Conservation (phyloP, 2,113 vertebrate genomes). For the Tachysurus vachellii region DNA sequence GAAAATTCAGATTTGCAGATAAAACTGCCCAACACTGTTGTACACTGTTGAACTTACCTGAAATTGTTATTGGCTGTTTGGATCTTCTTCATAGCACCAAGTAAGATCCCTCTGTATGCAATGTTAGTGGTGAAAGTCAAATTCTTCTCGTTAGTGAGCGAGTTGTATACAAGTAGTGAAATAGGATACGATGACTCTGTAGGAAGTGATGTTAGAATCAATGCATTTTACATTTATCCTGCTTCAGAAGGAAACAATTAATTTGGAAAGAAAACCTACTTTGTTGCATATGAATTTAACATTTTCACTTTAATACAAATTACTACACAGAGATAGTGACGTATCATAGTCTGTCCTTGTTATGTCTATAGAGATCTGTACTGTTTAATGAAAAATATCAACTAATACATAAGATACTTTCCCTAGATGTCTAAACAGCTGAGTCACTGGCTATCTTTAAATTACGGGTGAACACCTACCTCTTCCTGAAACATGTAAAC, state of each 20-base stretch:
- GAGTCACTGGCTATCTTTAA: too few species aligned
- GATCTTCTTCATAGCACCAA: constrained; percentile 35
- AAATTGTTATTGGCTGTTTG: not conserved
- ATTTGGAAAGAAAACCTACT: too few species aligned
- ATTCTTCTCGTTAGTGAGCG: constrained; percentile 21
- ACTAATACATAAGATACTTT: not conserved
- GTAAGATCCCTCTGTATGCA: constrained; percentile 31
- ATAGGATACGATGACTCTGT: not conserved
- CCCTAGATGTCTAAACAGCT: not conserved
- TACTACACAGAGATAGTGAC: too few species aligned
- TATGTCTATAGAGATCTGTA: not conserved
- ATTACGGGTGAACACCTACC: too few species aligned
- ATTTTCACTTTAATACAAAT: too few species aligned
- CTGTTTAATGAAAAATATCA: too few species aligned
- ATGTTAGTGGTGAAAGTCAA: constrained; percentile 19
- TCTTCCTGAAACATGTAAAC: too few species aligned
- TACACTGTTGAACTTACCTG: constrained; percentile 7
- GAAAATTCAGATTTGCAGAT: too few species aligned
- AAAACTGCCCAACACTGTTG: not conserved
- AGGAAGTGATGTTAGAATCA: not conserved
- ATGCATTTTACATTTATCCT: not conserved
- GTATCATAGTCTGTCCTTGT: too few species aligned
- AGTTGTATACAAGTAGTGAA: constrained; percentile 7
- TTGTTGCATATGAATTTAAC: too few species aligned
- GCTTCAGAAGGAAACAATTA: not conserved